Base-by-base conservation (phyloP, 2,888 invertebrate species). In the Melipona bicolor region DNA sequence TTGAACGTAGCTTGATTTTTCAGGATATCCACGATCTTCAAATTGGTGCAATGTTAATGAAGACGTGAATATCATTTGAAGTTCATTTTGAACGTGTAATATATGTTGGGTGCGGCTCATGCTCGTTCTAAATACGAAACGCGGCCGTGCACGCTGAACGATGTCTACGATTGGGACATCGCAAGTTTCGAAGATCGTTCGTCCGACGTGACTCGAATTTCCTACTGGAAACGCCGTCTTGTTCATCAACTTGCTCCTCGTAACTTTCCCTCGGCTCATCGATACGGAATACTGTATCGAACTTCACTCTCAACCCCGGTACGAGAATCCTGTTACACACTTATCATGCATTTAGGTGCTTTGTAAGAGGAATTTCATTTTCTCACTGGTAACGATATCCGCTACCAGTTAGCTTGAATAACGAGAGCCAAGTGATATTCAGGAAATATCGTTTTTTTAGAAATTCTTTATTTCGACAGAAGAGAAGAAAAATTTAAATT, bases 111-210 rank as follows among this genome's bases (percentile, higher is more conserved):
- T 56, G 82, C 77, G 83, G 83, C 76, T 56, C 69, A 65, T 68
- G 68, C 72, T 67, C 69, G 83, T 78, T 81, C 82, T 73, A 82
- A 83, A 83, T 81, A 83, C 79, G 74, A 77, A 83, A 79, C 71
- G 65, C 76, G 70, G n/a, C 43, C 82, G 70, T 43, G 61, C 70
- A 49, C 52, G 19, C 27, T 89, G 86, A 83, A 9, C 43, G 43
- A 43, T 43, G 11, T 90, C 91, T 32, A 94, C 95, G 62, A 83
- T 86, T 56, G 89, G 87, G 71, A 85, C 84, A 85, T 62, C 64
- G 80, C 65, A 27, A 73, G 84, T 85, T 85, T 85, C 85, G 84
- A 84, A 81, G 80, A 85, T 84, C 77, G 79, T 72, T 71, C 76
- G n/a, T 49, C 43, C 71, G 71, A 69, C 85, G 85, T 85, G 85